Conservation (phyloP, 2,888 invertebrate genomes). For the Scaptodrosophila latifasciaeformis region DNA sequence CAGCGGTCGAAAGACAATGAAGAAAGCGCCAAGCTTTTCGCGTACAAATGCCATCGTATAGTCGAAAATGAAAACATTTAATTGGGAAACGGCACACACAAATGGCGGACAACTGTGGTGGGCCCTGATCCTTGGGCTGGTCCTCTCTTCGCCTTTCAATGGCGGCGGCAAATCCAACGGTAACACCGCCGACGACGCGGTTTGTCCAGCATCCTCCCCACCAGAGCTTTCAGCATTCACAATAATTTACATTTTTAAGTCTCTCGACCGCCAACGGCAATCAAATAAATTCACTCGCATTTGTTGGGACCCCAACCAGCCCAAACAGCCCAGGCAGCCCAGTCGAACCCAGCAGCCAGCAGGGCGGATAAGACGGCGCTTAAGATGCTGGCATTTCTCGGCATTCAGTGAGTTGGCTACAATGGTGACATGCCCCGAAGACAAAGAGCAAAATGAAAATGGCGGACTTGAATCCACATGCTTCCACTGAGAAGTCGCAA, state of each 20-base stretch:
- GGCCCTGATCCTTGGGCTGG: not conserved
- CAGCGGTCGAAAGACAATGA: constrained; percentile 20
- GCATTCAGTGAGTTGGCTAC: not conserved
- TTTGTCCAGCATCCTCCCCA: too few relatives aligned
- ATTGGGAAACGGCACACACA: constrained; percentile 39
- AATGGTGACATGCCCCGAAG: not conserved
- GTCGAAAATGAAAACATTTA: constrained; percentile 55
- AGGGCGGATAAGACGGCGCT: not conserved
- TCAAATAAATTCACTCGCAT: constrained; percentile 46
- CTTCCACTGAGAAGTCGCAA: not conserved
- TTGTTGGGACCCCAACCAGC: constrained; percentile 23
- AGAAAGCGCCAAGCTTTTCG: constrained; percentile 38
- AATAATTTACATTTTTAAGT: constrained; percentile 71
- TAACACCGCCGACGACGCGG: constrained; percentile 45
- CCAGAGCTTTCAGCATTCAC: too few relatives aligned
- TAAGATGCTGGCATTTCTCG: not conserved
- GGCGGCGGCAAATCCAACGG: constrained; percentile 13
- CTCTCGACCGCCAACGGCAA: constrained; percentile 50
- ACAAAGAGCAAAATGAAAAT: not conserved
- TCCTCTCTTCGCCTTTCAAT: constrained; percentile 17
- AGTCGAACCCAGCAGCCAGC: too few relatives aligned
- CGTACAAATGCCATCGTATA: constrained; percentile 51
- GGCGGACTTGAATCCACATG: not conserved
- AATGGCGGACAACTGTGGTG: constrained; percentile 5
- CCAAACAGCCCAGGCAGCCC: too few relatives aligned